These are phyloP conservation scores for Reticulitermes lucifugus DNA, from an alignment of 2,888 invertebrate genomes.

Conservation along the genomic window DNA sequence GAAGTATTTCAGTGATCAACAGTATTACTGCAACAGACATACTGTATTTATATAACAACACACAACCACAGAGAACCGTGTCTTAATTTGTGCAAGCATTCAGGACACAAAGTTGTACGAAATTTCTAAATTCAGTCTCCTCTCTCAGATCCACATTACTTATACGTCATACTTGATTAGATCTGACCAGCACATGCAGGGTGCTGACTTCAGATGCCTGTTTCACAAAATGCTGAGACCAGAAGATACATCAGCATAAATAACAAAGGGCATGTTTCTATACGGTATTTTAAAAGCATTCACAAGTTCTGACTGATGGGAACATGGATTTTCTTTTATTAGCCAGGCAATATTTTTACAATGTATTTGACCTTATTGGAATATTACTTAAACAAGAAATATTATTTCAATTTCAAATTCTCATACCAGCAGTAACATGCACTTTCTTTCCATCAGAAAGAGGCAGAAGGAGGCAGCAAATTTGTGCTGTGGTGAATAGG, in stretches of 20 bases:
- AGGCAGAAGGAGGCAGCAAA: no score
- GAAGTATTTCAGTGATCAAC: neutral
- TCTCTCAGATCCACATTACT: neutral
- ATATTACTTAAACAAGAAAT: neutral
- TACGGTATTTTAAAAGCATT: neutral
- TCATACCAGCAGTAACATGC: neutral
- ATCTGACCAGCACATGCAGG: neutral
- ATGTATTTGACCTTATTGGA: neutral
- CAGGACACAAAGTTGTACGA: neutral
- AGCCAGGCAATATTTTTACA: neutral
- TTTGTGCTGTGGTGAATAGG: no score
- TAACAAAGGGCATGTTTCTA: neutral
- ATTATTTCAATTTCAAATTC: neutral
- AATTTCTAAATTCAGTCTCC: neutral
- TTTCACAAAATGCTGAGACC: neutral
- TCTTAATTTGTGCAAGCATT: constrained; percentile 2
- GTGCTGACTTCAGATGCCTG: neutral
- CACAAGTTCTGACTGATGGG: no score
- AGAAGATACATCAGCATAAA: neutral
- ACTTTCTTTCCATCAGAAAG: no score
- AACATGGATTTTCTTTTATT: neutral
- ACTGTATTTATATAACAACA: neutral
- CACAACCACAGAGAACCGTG: neutral
- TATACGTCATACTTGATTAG: neutral
- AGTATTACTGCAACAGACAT: neutral